Percentiles rank a stretch among this genome's conserved stretches.
Evolutionary conservation across 2,797 vertebrate species (phyloP).

Genomic region (Synanceia verrucosa): DNA sequence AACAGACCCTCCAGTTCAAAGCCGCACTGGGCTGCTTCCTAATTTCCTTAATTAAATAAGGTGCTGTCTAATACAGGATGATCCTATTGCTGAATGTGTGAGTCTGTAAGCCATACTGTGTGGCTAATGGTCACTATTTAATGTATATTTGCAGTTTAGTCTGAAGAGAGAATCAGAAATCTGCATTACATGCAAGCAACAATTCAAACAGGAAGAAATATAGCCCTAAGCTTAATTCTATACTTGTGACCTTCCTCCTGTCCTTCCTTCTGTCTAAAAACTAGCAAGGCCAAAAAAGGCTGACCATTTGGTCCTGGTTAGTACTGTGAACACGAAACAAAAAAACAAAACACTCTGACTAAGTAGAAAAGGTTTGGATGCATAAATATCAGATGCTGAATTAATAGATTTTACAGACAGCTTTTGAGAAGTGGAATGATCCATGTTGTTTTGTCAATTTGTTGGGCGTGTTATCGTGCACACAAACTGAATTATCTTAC

Average conservation of each 20-base stretch:
- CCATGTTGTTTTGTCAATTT: neutral
- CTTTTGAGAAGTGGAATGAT: neutral
- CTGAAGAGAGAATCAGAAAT: neutral
- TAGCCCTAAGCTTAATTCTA: neutral
- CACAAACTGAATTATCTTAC: neutral
- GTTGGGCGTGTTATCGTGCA: neutral
- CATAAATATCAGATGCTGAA: neutral
- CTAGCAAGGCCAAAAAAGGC: neutral
- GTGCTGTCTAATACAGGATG: slow-evolving; percentile 37
- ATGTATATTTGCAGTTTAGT: neutral
- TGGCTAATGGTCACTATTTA: neutral
- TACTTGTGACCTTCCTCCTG: neutral
- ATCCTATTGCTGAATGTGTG: slow-evolving; percentile 31
- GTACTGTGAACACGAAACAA: neutral
- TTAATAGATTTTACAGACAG: neutral
- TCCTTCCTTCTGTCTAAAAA: neutral
- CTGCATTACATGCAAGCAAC: neutral
- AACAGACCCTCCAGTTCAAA: slow-evolving; percentile 46
- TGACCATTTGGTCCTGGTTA: neutral
- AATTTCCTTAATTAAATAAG: slow-evolving; percentile 70
- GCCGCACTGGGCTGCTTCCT: slow-evolving; percentile 41
- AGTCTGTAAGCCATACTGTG: slow-evolving; percentile 19
- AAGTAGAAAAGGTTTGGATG: neutral
- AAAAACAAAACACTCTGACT: neutral
- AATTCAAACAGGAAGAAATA: neutral